These are phyloP conservation scores for Sycophila sp. DNA, from an alignment of 1,140 invertebrate species.

Conservation along the genomic window DNA sequence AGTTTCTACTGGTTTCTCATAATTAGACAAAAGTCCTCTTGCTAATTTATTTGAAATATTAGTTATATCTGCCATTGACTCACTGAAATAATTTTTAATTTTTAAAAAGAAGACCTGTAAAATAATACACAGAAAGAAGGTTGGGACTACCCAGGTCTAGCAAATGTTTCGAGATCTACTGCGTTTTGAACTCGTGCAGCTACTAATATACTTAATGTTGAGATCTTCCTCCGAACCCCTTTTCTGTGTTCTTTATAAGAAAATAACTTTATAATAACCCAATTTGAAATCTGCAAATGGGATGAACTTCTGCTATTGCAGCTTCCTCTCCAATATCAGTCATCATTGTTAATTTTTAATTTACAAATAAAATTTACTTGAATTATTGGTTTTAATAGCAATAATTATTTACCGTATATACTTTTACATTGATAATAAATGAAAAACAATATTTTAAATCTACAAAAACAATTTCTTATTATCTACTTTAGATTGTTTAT, in stretches of 20 bases:
- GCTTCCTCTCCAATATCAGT: conserved; percentile 54
- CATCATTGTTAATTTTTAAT: conserved; percentile 51
- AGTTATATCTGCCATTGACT: conserved; percentile 45
- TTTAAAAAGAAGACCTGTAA: conserved; percentile 17
- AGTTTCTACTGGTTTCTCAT: conserved; percentile 55
- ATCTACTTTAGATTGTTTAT: conserved; percentile 20
- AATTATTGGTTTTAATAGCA: too few species aligned
- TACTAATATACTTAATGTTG: too few species aligned
- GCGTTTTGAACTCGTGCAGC: too few species aligned
- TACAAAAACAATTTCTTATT: too few species aligned
- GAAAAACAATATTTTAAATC: not conserved
- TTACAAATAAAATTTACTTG: not conserved
- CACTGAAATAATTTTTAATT: too few species aligned
- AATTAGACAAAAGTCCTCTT: conserved; percentile 54
- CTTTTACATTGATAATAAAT: too few species aligned
- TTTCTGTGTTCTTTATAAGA: too few species aligned
- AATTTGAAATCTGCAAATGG: conserved; percentile 31
- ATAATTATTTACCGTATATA: too few species aligned
- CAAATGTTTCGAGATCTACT: too few species aligned
- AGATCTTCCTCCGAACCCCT: too few species aligned
- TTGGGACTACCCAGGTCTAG: too few species aligned
- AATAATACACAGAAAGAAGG: not conserved
- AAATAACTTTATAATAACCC: not conserved
- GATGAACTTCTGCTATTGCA: conserved; percentile 45
- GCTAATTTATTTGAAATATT: conserved; percentile 52